Conservation (phyloP, 2,888 invertebrate genomes). For the Aquatica leii region DNA sequence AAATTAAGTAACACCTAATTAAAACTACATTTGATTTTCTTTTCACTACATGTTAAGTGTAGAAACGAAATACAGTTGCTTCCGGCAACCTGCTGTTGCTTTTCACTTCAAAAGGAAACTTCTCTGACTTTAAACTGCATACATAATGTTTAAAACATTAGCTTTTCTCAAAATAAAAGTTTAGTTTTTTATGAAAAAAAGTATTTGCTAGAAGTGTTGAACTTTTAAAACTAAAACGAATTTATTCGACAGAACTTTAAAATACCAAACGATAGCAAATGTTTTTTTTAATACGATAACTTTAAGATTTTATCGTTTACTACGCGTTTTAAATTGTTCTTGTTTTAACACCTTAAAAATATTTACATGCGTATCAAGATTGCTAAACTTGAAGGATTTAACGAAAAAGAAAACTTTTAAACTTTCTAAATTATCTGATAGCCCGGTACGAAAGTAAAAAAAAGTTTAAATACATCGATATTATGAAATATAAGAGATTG, state of each 20-base stretch:
- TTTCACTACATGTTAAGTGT: constrained; percentile 29
- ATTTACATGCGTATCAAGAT: constrained; percentile 15
- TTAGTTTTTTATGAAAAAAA: constrained; percentile 27
- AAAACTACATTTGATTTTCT: constrained; percentile 29
- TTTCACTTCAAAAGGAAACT: constrained; percentile 37
- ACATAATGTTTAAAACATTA: constrained; percentile 39
- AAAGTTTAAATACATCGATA: constrained; percentile 22
- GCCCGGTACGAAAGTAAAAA: constrained; percentile 12
- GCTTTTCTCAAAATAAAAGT: constrained; percentile 35
- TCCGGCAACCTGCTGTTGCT: constrained; percentile 36
- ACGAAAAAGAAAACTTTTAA: constrained; percentile 4
- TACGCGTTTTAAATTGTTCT: constrained; percentile 13
- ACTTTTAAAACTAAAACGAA: constrained; percentile 18
- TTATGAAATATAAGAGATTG: constrained; percentile 33
- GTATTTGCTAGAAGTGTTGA: constrained; percentile 25
- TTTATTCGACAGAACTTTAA: constrained; percentile 20
- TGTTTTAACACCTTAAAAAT: constrained; percentile 12
- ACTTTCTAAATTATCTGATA: constrained; percentile 13
- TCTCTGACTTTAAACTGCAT: constrained; percentile 37
- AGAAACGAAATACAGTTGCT: constrained; percentile 28
- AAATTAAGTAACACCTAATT: constrained; percentile 10
- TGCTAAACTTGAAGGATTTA: background rate
- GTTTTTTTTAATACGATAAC: constrained; percentile 8
- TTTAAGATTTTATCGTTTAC: constrained; percentile 12
- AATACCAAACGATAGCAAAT: constrained; percentile 15